Evolutionary conservation across 2,888 invertebrate species (phyloP), one percentile per base, ranked within the genome.

Genomic region (Chydorus sphaericus): DNA sequence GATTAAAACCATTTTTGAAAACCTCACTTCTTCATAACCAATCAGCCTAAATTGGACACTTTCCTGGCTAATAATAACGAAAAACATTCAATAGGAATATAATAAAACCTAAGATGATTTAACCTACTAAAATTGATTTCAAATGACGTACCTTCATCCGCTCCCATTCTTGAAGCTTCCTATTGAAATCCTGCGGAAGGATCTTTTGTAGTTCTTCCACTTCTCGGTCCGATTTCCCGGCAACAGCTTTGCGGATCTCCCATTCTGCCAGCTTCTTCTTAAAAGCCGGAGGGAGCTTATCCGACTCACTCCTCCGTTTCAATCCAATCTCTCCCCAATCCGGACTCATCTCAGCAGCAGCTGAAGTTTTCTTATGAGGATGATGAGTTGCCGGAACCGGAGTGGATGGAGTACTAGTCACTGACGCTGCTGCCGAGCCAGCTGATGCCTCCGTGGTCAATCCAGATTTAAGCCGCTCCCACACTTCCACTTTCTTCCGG

Each of bases 91-190:
- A n/a, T n/a, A n/a, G n/a, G n/a, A n/a, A n/a, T n/a, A n/a, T n/a
- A n/a, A n/a, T n/a, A n/a, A n/a, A n/a, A n/a, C n/a, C n/a, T n/a
- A n/a, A n/a, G n/a, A n/a, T n/a, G n/a, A n/a, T n/a, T n/a, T n/a
- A n/a, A n/a, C n/a, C n/a, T n/a, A n/a, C n/a, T n/a, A n/a, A n/a
- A n/a, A n/a, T n/a, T n/a, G n/a, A n/a, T n/a, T n/a, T n/a, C n/a
- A n/a, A n/a, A n/a, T 44, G 44, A 14, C 28, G 44, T n/a, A 26
- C 26, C 67, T 85, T 85, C 66, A 85, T 79, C 60, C 78, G 79
- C 65, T 85, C 85, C 90, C 90, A 90, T 70, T 85, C 84, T 65
- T 87, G 84, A 72, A 89, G 77, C 71, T 84, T 88, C 64, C 81
- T 83, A 33, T 83, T 76, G 67, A 89, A 89, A 64, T 90, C 89